These are phyloP conservation scores for Nipponia nippon DNA, from an alignment of 2,113 vertebrate species.

Conservation along the genomic window DNA sequence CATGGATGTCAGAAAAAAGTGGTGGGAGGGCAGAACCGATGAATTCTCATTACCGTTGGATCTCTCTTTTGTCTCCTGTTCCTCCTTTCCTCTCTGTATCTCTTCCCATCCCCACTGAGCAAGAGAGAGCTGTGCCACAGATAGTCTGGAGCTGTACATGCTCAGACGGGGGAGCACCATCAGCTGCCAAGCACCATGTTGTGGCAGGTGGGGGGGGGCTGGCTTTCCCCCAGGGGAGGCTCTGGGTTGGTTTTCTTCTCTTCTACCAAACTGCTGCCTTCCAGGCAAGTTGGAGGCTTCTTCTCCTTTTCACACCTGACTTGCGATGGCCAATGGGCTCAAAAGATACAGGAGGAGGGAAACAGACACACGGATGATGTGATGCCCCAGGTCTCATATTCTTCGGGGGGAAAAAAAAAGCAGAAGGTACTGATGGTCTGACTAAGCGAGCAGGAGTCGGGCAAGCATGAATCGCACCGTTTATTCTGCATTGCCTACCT, in stretches of 20 bases:
- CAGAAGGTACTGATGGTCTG: neutral
- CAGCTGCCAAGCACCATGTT: neutral
- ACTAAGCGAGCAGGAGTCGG: neutral
- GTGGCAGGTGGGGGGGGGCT: neutral
- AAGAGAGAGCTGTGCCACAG: neutral
- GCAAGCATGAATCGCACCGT: neutral
- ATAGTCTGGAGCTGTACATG: neutral
- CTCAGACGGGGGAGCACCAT: accelerated
- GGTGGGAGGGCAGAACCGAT: neutral
- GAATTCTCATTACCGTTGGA: neutral
- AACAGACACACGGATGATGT: neutral
- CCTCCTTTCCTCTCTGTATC: neutral
- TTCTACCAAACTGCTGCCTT: neutral
- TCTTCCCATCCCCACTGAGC: neutral
- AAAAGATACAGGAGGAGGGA: neutral
- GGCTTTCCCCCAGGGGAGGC: neutral
- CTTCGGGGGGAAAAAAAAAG: accelerated
- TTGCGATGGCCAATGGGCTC: neutral
- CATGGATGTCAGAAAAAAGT: neutral
- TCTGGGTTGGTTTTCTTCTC: neutral
- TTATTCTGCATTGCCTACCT: neutral
- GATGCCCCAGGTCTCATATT: neutral
- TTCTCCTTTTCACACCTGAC: neutral
- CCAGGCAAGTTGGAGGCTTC: neutral
- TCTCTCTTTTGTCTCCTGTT: neutral